Conservation (phyloP, 37 sponge, comb jelly and placozoan genomes). For the Agelas oroides region DNA sequence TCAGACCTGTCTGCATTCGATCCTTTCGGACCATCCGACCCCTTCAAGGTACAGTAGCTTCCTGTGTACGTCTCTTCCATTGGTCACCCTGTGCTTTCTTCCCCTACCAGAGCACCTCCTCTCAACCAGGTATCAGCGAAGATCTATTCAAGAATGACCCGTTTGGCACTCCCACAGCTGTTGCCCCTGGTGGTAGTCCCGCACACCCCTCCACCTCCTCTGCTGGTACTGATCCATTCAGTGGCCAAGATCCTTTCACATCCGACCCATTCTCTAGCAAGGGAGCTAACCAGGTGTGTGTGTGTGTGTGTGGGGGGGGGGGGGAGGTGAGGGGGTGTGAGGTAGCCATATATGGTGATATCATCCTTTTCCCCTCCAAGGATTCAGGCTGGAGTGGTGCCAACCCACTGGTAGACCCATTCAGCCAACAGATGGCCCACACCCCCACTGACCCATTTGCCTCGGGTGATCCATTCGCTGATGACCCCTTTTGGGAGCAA, state of each 20-base stretch:
- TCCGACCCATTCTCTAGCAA: constrained; percentile 29
- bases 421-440: constrained; percentile 6
- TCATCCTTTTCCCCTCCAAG: not conserved
- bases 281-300: not conserved
- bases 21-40: constrained; percentile 58
- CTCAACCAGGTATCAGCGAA: not conserved
- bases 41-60: constrained; percentile 40
- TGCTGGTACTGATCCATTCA: constrained; percentile 43
- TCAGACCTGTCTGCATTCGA: constrained; percentile 50
- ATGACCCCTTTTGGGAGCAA: constrained; percentile 41
- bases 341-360: too few species aligned
- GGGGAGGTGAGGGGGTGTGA: too few species aligned
- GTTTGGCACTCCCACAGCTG: not conserved
- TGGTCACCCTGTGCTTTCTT: too few species aligned
- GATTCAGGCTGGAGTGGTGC: constrained; percentile 25
- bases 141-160: constrained; percentile 46
- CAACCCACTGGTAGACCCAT: constrained; percentile 24
- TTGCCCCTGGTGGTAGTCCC: not conserved
- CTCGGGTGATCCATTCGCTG: constrained; percentile 36
- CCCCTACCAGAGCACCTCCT: too few species aligned
- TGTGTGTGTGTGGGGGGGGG: not conserved
- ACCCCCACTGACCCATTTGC: constrained; percentile 49
- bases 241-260: constrained; percentile 61
- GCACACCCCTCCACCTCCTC: not conserved
- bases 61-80: too few species aligned